Evolutionary conservation across 1,140 invertebrate species (phyloP).

Genomic region (Contarinia nasturtii): DNA sequence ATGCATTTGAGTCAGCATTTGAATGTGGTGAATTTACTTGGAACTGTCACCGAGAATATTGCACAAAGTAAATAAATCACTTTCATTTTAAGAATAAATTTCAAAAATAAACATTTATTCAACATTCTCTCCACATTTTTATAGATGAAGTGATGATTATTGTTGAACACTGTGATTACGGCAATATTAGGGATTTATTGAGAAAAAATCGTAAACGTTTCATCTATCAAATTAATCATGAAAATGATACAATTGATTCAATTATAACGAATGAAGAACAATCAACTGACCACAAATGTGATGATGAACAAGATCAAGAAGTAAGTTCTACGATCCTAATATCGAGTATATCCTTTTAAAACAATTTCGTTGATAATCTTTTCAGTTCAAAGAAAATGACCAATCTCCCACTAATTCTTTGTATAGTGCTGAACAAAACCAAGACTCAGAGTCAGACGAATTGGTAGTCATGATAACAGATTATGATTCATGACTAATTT

Average conservation of each 20-base stretch:
- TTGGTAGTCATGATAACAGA: no score
- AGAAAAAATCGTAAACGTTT: conserved; percentile 54
- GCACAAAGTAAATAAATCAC: conserved; percentile 48
- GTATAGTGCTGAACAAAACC: no score
- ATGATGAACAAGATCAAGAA: no score
- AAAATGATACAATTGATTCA: conserved; percentile 43
- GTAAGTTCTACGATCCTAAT: no score
- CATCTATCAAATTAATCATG: conserved; percentile 56
- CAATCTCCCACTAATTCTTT: no score
- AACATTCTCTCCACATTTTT: not conserved
- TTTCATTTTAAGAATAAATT: not conserved
- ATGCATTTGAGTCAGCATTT: conserved; percentile 83
- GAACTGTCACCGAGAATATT: conserved; percentile 80
- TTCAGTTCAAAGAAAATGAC: no score
- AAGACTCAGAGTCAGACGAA: no score
- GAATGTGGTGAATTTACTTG: conserved; percentile 87
- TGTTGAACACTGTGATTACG: conserved; percentile 80
- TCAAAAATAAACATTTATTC: not conserved
- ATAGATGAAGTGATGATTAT: conserved; percentile 69
- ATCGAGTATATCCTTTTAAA: no score
- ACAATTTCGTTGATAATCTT: no score
- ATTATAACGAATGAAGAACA: conserved; percentile 20
- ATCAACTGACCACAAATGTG: no score
- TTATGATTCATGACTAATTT: no score
- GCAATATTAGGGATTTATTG: conserved; percentile 76